Base-by-base conservation (phyloP, 2,888 invertebrate species). In the Cactoblastis cactorum region DNA sequence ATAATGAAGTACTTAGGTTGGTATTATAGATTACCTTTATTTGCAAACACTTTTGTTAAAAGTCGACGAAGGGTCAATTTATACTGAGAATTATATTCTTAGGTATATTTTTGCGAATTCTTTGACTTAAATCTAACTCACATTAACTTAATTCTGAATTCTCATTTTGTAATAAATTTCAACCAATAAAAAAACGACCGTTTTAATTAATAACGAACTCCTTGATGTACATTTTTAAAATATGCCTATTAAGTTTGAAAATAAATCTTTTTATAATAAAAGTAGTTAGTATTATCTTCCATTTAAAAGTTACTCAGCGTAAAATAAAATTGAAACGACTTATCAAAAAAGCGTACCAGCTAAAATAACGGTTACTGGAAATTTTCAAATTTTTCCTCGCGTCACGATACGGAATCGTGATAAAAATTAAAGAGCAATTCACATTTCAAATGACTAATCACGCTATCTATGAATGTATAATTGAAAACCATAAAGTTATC, bases 1-100 rank as follows among this genome's bases (percentile, higher is more conserved):
- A 74, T 74, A 76, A 78, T 71, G 70, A 69, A 63, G 62, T 63
- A n/a, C n/a, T n/a, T n/a, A 60, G 62, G 59, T 59, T 70, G 63
- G 68, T 67, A 66, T 63, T 52, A 50, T 47, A 54, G 52, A 53
- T 54, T 55, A 53, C 54, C 49, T 54, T 52, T 47, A 51, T 35
- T 49, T 49, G 37, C 35, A 47, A 41, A 49, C 41, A 41, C 49
- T 49, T 52, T 49, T 39, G 39, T 49, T 45, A 38, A 38, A 18
- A 45, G 45, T 32, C n/a, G 22, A 45, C 38, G 15, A n/a, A 43
- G 41, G 24, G 24, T 19, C 32, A 49, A 49, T 35, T 48, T 48
- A 37, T 24, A 11, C 15, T 2, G 35, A 15, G 24, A 38, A 38
- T 35, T 35, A 48, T 48, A 17, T 24, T 43, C 5, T 17, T 48